These are phyloP conservation scores for Diploscapter pachys DNA, from an alignment of 1,140 invertebrate species.

Conservation along the genomic window DNA sequence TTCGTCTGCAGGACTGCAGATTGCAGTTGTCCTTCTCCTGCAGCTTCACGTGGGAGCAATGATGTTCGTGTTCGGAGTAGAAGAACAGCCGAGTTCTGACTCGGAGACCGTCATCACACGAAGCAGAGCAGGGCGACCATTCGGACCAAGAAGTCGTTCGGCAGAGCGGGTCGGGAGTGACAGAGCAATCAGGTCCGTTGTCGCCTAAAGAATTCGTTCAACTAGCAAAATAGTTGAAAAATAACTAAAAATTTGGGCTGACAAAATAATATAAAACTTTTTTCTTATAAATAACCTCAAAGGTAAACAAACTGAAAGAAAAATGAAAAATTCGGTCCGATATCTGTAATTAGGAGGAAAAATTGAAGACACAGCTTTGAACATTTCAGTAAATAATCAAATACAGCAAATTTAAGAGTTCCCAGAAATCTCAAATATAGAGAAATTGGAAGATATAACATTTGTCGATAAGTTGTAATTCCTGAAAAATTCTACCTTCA, in stretches of 20 bases:
- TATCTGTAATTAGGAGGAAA: too few relatives aligned
- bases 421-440: too few relatives aligned
- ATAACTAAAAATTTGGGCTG: neutral
- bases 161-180: slow-evolving; percentile 54
- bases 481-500: slow-evolving; percentile 46
- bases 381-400: too few relatives aligned
- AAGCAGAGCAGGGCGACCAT: slow-evolving; percentile 74
- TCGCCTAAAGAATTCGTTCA: slow-evolving; percentile 39
- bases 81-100: slow-evolving; percentile 59
- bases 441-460: too few relatives aligned
- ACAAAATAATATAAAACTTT: neutral
- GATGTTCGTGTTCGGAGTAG: slow-evolving; percentile 54
- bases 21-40: slow-evolving; percentile 57
- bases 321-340: too few relatives aligned
- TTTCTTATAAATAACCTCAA: too few relatives aligned
- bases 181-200: slow-evolving; percentile 51
- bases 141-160: slow-evolving; percentile 74
- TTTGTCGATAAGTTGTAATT: too few relatives aligned
- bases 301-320: too few relatives aligned
- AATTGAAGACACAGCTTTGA: too few relatives aligned
- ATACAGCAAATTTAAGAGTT: too few relatives aligned
- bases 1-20: slow-evolving; percentile 48
- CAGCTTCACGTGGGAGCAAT: slow-evolving; percentile 51
- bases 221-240: neutral
- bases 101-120: slow-evolving; percentile 71